Percentiles rank a stretch among this genome's conserved stretches.
Conservation (phyloP, 64 coral and sea anemone genomes). For the Montipora efflorescens region DNA sequence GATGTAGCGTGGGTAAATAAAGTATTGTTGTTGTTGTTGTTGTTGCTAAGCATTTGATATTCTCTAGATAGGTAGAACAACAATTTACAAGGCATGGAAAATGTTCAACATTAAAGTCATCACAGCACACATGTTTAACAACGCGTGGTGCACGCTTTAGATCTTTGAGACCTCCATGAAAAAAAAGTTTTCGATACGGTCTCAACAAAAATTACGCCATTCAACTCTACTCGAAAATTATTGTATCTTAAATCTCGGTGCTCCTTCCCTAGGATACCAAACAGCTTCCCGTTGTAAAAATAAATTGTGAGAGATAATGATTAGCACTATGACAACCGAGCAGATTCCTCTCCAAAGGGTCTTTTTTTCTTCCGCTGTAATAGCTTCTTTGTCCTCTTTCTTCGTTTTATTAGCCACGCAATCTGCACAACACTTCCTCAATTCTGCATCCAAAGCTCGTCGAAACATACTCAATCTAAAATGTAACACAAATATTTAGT, state of each 20-base stretch:
- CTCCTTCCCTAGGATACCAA: not conserved
- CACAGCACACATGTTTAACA: constrained; percentile 43
- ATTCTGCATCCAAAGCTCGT: too few relatives aligned
- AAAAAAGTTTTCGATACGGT: constrained; percentile 44
- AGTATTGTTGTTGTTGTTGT: too few relatives aligned
- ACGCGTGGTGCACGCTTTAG: constrained; percentile 27
- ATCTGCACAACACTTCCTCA: too few relatives aligned
- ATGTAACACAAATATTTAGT: too few relatives aligned
- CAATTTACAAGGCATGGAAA: constrained; percentile 38
- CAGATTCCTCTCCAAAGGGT: constrained; percentile 21
- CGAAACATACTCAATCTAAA: too few relatives aligned
- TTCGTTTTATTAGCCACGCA: too few relatives aligned
- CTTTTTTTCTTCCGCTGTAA: too few relatives aligned
- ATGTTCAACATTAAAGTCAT: constrained; percentile 1
- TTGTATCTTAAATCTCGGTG: constrained; percentile 8
- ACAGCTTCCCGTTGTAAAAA: constrained; percentile 41
- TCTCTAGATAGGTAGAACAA: constrained; percentile 32
- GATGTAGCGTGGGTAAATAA: too few relatives aligned
- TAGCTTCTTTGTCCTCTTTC: too few relatives aligned
- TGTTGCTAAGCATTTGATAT: not conserved
- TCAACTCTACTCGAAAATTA: not conserved
- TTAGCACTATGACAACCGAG: constrained; percentile 53
- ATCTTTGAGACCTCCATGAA: constrained; percentile 62
- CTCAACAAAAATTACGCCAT: not conserved
- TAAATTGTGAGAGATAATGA: constrained; percentile 10